These are phyloP conservation scores for Pseudorhiza aurosa DNA, from an alignment of 30 jellyfish, hydroid and myxozoan genomes.

Conservation along the genomic window DNA sequence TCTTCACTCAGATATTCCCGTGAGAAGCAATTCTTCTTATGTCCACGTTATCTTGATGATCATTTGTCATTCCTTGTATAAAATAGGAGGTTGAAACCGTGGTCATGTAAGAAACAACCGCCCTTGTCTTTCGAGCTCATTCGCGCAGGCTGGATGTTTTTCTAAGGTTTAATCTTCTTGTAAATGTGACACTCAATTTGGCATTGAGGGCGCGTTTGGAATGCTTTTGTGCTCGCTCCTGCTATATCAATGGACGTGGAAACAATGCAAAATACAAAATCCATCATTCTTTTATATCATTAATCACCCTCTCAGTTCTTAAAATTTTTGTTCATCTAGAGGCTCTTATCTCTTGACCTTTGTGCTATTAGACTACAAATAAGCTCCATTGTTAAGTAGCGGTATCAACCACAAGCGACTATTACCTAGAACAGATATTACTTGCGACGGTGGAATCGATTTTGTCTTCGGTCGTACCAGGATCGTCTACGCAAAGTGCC, in stretches of 20 bases:
- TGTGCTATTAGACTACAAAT: constrained; percentile 9
- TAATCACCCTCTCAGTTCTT: constrained; percentile 4
- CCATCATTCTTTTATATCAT: background rate
- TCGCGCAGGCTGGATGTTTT: background rate
- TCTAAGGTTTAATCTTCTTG: constrained; percentile 2
- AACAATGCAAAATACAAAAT: constrained; percentile 4
- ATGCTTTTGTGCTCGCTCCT: background rate
- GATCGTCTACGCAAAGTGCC: background rate
- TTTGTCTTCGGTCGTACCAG: background rate
- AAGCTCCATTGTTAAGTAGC: background rate
- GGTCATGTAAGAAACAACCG: background rate
- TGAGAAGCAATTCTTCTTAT: no score
- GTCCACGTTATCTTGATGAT: no score
- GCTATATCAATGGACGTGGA: background rate
- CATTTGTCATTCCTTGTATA: no score
- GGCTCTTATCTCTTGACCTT: constrained; percentile 10
- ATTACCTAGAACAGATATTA: background rate
- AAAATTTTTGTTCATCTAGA: constrained; percentile 2
- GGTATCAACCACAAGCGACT: constrained; percentile 20
- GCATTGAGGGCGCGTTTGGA: constrained; percentile 13
- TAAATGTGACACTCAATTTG: constrained; percentile 4
- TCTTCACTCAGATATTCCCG: no score
- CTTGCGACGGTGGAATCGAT: background rate
- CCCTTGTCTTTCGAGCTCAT: background rate
- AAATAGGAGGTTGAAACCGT: constrained; percentile 5